Base-by-base conservation (phyloP, 2,797 vertebrate genomes). In the Cirrhinus molitorella region DNA sequence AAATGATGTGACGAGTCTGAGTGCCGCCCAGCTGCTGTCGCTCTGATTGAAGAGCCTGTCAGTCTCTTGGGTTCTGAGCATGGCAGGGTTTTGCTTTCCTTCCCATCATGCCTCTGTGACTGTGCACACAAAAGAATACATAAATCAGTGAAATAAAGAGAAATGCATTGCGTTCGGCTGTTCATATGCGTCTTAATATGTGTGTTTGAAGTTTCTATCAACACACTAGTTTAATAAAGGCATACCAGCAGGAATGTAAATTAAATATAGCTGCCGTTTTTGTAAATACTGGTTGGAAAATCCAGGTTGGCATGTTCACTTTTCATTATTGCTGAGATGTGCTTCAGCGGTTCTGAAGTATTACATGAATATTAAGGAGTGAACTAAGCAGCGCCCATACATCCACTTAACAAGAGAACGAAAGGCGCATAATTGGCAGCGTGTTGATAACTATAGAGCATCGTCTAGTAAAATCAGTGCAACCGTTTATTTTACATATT, bases 31-130 rank as follows among this genome's bases (percentile, higher is more conserved):
- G 67, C 23, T 76, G 81, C 81, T 83, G 81, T 83, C 65, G 19
- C 37, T 77, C 49, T 70, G 82, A 78, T 78, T 63, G 82, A 83
- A 78, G 53, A 83, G 66, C 6, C 74, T 78, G 73, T 61, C 74
- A 37, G 82, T 61, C 65, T 83, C 81, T 77, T 77, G 73, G 81
- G 81, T 68, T 77, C 47, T 66, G 61, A 74, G 57, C 31, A 74
- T 65, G 45, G 21, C 57, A 21, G 21, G 57, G 59, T 74, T 82
- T 70, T 40, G 82, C 43, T 70, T 70, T 61, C 66, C 82, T 61
- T 83, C 65, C 74, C 74, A 70, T 77, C 66, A 63, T 78, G 82
- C 74, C 40, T 70, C 65, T 71, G 28, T 78, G 53, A 8, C 17
- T 68, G 49, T 70, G 63, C 40, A 23, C 63, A 78, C 31, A 78